These are phyloP conservation scores for Tenebrosternarchus preto DNA, from an alignment of 2,113 vertebrate genomes.

Conservation along the genomic window DNA sequence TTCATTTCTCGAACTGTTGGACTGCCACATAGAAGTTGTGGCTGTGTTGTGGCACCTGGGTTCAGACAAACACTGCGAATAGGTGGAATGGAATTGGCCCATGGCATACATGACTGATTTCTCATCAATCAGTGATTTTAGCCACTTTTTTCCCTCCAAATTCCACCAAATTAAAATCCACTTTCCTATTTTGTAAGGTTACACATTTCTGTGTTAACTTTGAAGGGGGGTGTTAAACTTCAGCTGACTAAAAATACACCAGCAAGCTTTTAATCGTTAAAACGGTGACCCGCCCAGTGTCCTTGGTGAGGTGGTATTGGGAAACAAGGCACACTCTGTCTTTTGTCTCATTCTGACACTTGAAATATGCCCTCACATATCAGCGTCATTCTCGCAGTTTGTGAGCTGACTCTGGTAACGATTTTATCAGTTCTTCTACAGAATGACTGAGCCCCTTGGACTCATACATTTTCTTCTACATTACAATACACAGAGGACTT, in stretches of 20 bases:
- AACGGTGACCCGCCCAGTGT: slow-evolving; percentile 20
- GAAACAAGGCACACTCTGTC: slow-evolving; percentile 10
- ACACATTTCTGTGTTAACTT: neutral
- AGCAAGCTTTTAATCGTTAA: neutral
- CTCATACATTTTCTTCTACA: too few species aligned
- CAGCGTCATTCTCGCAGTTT: neutral
- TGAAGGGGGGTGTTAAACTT: neutral
- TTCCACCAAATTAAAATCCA: neutral
- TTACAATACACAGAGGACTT: too few species aligned
- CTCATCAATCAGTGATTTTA: neutral
- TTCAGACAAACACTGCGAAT: too few species aligned
- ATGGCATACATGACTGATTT: neutral
- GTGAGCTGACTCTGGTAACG: neutral
- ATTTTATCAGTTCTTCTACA: neutral
- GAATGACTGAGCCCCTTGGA: neutral
- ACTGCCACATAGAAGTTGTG: too few species aligned
- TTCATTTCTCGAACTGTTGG: too few species aligned
- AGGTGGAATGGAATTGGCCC: too few species aligned
- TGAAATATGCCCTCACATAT: neutral
- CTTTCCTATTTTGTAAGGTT: neutral
- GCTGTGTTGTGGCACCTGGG: too few species aligned
- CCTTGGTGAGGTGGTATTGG: neutral
- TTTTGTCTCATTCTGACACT: neutral
- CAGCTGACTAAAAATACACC: neutral
- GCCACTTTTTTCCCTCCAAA: too few species aligned